These are phyloP conservation scores for Rostratula benghalensis DNA, from an alignment of 2,113 vertebrate species.

Conservation along the genomic window DNA sequence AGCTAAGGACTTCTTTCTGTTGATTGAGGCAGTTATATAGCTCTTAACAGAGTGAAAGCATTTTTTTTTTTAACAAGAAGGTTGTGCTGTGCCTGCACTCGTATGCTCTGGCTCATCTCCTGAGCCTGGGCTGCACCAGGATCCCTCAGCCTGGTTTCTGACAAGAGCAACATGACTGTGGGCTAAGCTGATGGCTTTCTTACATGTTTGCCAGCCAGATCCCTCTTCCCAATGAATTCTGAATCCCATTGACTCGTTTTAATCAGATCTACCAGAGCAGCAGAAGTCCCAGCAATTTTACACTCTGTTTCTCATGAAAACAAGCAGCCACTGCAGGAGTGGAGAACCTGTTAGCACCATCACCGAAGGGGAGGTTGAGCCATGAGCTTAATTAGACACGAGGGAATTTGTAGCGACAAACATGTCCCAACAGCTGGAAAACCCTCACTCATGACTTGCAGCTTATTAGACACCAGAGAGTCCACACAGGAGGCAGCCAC, in stretches of 20 bases:
- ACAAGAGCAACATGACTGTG: not conserved
- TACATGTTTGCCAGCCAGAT: not conserved
- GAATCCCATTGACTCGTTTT: conserved; percentile 7
- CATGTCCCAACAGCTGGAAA: conserved; percentile 23
- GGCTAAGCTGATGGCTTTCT: not conserved
- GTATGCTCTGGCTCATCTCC: not conserved
- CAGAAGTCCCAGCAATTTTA: conserved; percentile 14
- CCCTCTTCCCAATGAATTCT: not conserved
- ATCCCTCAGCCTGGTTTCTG: not conserved
- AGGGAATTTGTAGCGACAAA: not conserved
- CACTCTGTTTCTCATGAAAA: conserved; percentile 18
- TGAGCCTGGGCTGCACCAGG: not conserved
- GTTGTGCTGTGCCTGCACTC: not conserved
- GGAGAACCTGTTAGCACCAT: conserved; percentile 29
- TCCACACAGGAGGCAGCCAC: not conserved
- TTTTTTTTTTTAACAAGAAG: not conserved
- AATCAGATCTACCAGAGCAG: conserved; percentile 21
- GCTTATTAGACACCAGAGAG: conserved; percentile 4
- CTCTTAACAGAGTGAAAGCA: not conserved
- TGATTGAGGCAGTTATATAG: not conserved
- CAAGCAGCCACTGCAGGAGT: not conserved
- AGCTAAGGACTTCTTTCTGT: not conserved
- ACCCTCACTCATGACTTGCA: not conserved
- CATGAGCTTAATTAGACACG: conserved; percentile 6
- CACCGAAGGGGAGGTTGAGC: not conserved